These are phyloP conservation scores for Sarcophaga rosellei DNA, from an alignment of 2,888 invertebrate genomes.

Conservation along the genomic window DNA sequence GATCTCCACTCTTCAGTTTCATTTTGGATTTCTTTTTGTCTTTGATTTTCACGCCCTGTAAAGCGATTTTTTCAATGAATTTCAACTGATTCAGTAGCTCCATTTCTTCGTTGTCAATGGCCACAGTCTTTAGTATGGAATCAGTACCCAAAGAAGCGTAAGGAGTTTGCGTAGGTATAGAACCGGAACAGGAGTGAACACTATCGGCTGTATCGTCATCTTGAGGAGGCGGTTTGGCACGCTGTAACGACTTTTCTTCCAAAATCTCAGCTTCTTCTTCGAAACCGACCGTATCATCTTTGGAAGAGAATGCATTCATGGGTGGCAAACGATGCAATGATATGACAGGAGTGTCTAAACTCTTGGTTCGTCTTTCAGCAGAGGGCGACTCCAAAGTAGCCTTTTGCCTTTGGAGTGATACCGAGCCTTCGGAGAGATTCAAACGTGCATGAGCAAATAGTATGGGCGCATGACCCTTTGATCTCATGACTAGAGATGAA, in stretches of 20 bases:
- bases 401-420: conserved; percentile 88
- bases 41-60: conserved; percentile 81
- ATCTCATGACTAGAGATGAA: conserved; percentile 86
- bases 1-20: conserved; percentile 80
- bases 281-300: conserved; percentile 92
- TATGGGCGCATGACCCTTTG: conserved; percentile 89
- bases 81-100: conserved; percentile 83
- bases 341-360: conserved; percentile 92
- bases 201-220: conserved; percentile 83
- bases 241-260: conserved; percentile 83
- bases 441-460: conserved; percentile 90
- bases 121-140: conserved; percentile 81
- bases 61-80: conserved; percentile 80
- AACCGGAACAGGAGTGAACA: conserved; percentile 81
- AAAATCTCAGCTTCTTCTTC: conserved; percentile 86
- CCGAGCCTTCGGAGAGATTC: conserved; percentile 92
- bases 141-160: conserved; percentile 76
- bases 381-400: conserved; percentile 89
- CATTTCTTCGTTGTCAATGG: conserved; percentile 84
- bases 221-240: conserved; percentile 75
- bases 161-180: conserved; percentile 77
- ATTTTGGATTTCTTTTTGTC: conserved; percentile 81
- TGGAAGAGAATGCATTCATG: conserved; percentile 92
- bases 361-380: conserved; percentile 89
- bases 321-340: conserved; percentile 90